Evolutionary conservation across 64 coral and sea anemone species (phyloP).

Genomic region (Montipora foliosa): DNA sequence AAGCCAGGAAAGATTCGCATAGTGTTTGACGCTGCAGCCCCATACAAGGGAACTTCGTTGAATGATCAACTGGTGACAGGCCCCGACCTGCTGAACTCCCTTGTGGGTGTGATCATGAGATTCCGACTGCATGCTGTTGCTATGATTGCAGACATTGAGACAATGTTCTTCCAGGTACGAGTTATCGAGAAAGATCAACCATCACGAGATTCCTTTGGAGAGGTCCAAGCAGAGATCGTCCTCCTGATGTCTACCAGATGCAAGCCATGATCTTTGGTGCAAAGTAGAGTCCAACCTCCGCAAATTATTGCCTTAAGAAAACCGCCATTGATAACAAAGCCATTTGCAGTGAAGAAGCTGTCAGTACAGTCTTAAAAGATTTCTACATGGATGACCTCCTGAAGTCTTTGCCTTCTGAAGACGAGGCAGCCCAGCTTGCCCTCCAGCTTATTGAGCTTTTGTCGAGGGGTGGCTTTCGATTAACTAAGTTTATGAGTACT

Average conservation of each 20-base stretch:
- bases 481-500: slow-evolving; percentile 41
- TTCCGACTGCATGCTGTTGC: slow-evolving; percentile 19
- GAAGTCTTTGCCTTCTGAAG: slow-evolving; percentile 22
- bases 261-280: slow-evolving; percentile 53
- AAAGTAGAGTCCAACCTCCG: slow-evolving; percentile 32
- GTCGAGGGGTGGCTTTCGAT: slow-evolving; percentile 32
- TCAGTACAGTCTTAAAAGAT: slow-evolving; percentile 1
- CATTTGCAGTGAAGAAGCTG: not conserved
- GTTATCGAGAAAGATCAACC: not conserved
- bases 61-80: not conserved
- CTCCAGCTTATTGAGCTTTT: slow-evolving; percentile 27
- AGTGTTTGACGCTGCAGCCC: slow-evolving; percentile 62
- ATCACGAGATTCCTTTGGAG: slow-evolving; percentile 57
- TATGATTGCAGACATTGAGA: slow-evolving; percentile 45
- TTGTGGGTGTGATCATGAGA: slow-evolving; percentile 32
- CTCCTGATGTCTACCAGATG: slow-evolving; percentile 32
- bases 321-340: not conserved
- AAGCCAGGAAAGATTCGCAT: slow-evolving; percentile 64
- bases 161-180: slow-evolving; percentile 67
- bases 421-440: slow-evolving; percentile 3
- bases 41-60: slow-evolving; percentile 30
- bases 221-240: not conserved
- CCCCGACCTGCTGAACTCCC: not conserved
- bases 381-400: slow-evolving; percentile 71
- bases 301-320: slow-evolving; percentile 24